Conservation (phyloP, 2,113 vertebrate genomes). For the Gymnogyps californianus region DNA sequence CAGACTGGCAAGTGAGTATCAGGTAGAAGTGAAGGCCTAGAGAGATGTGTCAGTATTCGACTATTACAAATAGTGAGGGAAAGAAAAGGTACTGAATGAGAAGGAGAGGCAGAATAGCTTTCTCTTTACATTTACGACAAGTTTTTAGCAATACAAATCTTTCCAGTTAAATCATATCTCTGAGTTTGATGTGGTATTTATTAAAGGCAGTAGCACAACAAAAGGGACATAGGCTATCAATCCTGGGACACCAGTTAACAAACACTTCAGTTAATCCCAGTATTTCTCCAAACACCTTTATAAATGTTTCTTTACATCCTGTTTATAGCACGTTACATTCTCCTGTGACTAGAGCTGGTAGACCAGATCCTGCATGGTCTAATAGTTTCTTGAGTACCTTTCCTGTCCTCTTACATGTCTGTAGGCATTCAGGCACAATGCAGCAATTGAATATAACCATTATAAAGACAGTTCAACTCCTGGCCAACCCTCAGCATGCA, state of each 20-base stretch:
- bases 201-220: background rate
- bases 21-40: background rate
- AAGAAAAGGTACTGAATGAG: background rate
- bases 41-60: background rate
- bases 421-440: background rate
- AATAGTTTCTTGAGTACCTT: background rate
- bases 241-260: background rate
- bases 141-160: background rate
- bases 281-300: background rate
- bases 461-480: background rate
- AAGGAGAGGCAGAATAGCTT: background rate
- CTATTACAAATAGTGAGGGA: background rate
- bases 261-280: background rate
- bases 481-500: slow-evolving; percentile 1
- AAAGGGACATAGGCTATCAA: background rate
- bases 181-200: background rate
- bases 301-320: background rate
- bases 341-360: background rate
- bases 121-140: background rate
- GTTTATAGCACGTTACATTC: background rate
- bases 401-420: background rate
- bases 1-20: background rate
- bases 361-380: slow-evolving; percentile 16
- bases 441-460: background rate
- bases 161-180: background rate